phyloP scores from a whole-genome alignment of 2,888 invertebrate genomes.

The Noctuana brunneofusca region DNA sequence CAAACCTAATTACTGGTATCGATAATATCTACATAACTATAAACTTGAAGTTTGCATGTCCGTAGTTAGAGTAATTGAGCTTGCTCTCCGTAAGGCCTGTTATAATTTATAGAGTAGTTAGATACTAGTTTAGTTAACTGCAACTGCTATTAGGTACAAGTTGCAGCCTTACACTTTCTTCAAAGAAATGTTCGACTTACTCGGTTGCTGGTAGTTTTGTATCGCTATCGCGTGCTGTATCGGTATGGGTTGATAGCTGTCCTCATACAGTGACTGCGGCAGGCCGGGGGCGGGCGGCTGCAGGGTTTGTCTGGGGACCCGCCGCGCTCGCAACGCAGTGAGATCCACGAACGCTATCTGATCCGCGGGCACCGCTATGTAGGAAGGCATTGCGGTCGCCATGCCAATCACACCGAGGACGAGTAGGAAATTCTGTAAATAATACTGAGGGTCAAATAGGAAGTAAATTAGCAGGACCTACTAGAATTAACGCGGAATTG shows the following conservation, averaged over 20 bases:
- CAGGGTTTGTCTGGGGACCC: constrained; percentile 68
- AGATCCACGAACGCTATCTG: constrained; percentile 83
- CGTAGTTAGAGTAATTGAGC: too few species aligned
- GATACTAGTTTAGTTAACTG: background rate
- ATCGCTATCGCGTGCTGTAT: constrained; percentile 27
- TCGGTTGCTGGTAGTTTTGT: constrained; percentile 55
- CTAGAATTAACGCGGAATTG: too few species aligned
- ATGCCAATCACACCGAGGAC: constrained; percentile 56
- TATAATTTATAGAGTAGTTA: background rate
- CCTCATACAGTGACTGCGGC: constrained; percentile 53
- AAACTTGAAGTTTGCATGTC: too few species aligned
- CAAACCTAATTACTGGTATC: too few species aligned
- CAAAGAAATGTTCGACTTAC: constrained; percentile 50
- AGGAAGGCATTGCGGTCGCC: constrained; percentile 77
- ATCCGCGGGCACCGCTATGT: constrained; percentile 84
- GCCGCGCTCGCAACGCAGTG: constrained; percentile 59
- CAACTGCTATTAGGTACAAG: background rate
- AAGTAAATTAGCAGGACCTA: background rate
- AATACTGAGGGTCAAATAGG: constrained; percentile 1
- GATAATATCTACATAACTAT: too few species aligned
- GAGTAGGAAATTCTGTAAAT: constrained; percentile 60
- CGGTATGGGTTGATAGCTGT: constrained; percentile 58
- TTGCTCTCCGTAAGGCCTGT: background rate
- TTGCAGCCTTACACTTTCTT: background rate
- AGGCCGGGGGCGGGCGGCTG: constrained; percentile 57